phyloP scores from a whole-genome alignment of 2,888 invertebrate genomes.

The Azorinus chamasolen region DNA sequence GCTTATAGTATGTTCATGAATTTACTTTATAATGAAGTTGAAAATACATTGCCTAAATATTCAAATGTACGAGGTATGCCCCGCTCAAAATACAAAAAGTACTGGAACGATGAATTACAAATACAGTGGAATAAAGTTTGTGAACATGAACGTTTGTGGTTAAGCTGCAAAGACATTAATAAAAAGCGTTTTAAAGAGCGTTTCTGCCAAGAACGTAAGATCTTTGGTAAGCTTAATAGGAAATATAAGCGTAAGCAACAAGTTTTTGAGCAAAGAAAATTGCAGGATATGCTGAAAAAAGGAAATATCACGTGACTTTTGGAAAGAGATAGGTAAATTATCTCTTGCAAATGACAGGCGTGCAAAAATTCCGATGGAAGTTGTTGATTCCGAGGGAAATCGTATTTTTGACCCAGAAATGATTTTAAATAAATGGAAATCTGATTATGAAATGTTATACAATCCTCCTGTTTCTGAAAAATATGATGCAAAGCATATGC shows the following conservation, averaged over 20 bases:
- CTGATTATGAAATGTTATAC: slow-evolving; percentile 24
- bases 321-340: slow-evolving; percentile 37
- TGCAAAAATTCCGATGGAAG: slow-evolving; percentile 17
- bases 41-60: slow-evolving; percentile 6
- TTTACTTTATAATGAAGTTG: slow-evolving; percentile 5
- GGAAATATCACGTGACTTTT: slow-evolving; percentile 13
- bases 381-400: slow-evolving; percentile 15
- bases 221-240: neutral
- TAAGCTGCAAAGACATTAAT: slow-evolving; percentile 7
- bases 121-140: slow-evolving; percentile 4
- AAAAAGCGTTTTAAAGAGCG: neutral
- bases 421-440: slow-evolving; percentile 33
- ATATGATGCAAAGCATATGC: neutral
- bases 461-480: neutral
- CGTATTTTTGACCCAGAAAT: neutral
- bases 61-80: neutral
- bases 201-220: slow-evolving; percentile 1
- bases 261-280: slow-evolving; percentile 1
- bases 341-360: slow-evolving; percentile 15
- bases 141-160: slow-evolving; percentile 7
- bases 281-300: neutral
- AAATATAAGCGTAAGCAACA: slow-evolving; percentile 5
- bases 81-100: slow-evolving; percentile 3
- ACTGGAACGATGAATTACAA: slow-evolving; percentile 1
- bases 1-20: slow-evolving; percentile 1